Percentiles rank a stretch among this genome's conserved stretches.
Conservation (phyloP, 2,113 vertebrate genomes). For the Prinia subflava region DNA sequence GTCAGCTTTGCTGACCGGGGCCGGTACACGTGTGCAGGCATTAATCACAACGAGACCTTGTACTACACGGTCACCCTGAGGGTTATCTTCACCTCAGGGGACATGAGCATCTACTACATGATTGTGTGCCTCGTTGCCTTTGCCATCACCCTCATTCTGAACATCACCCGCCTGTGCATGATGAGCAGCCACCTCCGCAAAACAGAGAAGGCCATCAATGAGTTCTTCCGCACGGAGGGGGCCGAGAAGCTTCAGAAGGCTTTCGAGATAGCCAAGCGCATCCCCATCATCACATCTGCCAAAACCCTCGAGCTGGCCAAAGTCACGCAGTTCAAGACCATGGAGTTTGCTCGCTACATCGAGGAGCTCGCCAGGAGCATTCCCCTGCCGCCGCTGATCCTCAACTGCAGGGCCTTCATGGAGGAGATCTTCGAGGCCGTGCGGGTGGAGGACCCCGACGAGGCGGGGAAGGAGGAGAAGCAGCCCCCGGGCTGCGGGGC, state of each 20-base stretch:
- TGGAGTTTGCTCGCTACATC: constrained; percentile 92
- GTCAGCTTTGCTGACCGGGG: constrained; percentile 88
- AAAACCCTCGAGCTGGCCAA: constrained; percentile 93
- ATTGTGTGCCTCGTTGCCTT: constrained; percentile 89
- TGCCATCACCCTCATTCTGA: constrained; percentile 86
- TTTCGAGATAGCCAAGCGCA: constrained; percentile 92
- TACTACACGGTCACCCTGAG: constrained; percentile 86
- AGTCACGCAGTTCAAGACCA: constrained; percentile 91
- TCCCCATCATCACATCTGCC: constrained; percentile 91
- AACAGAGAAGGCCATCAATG: constrained; percentile 92
- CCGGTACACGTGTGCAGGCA: constrained; percentile 82
- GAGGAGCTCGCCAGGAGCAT: constrained; percentile 93
- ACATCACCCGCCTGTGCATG: constrained; percentile 90
- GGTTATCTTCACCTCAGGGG: constrained; percentile 84
- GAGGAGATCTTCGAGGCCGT: constrained; percentile 82
- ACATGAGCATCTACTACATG: constrained; percentile 91
- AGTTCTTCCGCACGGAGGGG: constrained; percentile 93
- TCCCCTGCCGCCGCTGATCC: constrained; percentile 90
- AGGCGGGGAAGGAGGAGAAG: constrained; percentile 57
- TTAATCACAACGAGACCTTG: background rate
- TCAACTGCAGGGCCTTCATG: constrained; percentile 80
- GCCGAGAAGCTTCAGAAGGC: constrained; percentile 94
- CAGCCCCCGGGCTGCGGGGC: constrained; percentile 33
- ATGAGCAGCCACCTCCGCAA: constrained; percentile 93
- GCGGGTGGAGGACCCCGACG: constrained; percentile 72